Percentiles rank a stretch among this genome's conserved stretches.
These are phyloP conservation scores for Megaceryle alcyon DNA, from an alignment of 2,797 vertebrate species.

Conservation along the genomic window DNA sequence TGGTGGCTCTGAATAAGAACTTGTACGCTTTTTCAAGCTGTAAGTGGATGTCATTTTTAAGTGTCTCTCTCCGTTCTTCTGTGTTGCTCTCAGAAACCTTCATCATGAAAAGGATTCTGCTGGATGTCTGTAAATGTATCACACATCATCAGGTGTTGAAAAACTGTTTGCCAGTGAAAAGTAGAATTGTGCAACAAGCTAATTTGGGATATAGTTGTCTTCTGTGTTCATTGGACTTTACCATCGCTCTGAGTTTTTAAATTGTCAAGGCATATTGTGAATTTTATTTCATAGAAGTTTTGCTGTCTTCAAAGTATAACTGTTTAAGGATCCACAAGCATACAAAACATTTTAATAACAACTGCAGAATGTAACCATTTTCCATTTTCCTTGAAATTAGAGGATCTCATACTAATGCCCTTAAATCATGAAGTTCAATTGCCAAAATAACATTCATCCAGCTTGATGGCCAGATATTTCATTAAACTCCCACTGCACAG, in stretches of 20 bases:
- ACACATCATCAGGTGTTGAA: neutral
- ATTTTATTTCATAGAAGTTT: constrained; percentile 17
- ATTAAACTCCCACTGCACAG: constrained; percentile 43
- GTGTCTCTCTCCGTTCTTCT: neutral
- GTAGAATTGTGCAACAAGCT: neutral
- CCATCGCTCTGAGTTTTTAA: neutral
- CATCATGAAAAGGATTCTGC: neutral
- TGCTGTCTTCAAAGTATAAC: neutral
- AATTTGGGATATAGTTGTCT: neutral
- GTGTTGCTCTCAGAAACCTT: neutral
- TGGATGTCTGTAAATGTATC: neutral
- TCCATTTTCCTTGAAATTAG: constrained; percentile 11
- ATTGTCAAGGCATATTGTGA: neutral
- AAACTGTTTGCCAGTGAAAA: neutral
- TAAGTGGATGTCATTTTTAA: neutral
- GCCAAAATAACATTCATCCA: constrained; percentile 38
- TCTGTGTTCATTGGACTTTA: neutral
- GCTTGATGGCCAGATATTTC: constrained; percentile 49
- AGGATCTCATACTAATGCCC: neutral
- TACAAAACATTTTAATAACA: neutral
- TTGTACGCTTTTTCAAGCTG: neutral
- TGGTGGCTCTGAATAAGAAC: neutral
- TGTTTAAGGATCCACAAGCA: neutral
- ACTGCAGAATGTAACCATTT: neutral
- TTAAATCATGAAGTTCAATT: constrained; percentile 39